Evolutionary conservation across 2,888 invertebrate species (phyloP).

Genomic region (Harpalus rubripes): DNA sequence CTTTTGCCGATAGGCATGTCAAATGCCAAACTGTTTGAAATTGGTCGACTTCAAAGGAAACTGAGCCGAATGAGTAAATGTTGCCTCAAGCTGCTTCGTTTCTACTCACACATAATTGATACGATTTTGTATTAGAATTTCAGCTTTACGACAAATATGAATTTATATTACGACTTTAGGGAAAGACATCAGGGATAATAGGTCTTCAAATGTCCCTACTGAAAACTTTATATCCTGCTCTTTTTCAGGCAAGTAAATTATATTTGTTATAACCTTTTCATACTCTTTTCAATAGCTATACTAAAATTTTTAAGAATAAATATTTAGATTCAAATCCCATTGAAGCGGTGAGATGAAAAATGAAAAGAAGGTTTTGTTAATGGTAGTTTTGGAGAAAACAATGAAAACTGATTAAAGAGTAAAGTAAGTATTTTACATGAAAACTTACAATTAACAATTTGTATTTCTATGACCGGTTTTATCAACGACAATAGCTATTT

Average conservation of each 20-base stretch:
- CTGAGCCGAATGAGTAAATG: background rate
- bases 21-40: background rate
- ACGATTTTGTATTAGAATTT: background rate
- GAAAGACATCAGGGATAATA: background rate
- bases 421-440: too few species aligned
- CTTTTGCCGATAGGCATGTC: background rate
- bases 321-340: too few species aligned
- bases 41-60: background rate
- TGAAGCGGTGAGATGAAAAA: too few species aligned
- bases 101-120: background rate
- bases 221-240: background rate
- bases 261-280: too few species aligned
- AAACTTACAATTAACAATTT: too few species aligned
- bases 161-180: slow-evolving; percentile 3
- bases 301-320: too few species aligned
- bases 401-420: too few species aligned
- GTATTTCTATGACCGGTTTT: too few species aligned
- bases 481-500: too few species aligned
- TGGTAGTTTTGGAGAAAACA: too few species aligned
- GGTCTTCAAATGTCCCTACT: background rate
- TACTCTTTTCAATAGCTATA: too few species aligned
- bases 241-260: background rate
- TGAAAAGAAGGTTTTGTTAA: too few species aligned
- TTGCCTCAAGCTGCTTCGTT: background rate
- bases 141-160: background rate